Evolutionary conservation across 2,888 invertebrate genomes (phyloP).

Genomic region (Cecidostiba fungosa): DNA sequence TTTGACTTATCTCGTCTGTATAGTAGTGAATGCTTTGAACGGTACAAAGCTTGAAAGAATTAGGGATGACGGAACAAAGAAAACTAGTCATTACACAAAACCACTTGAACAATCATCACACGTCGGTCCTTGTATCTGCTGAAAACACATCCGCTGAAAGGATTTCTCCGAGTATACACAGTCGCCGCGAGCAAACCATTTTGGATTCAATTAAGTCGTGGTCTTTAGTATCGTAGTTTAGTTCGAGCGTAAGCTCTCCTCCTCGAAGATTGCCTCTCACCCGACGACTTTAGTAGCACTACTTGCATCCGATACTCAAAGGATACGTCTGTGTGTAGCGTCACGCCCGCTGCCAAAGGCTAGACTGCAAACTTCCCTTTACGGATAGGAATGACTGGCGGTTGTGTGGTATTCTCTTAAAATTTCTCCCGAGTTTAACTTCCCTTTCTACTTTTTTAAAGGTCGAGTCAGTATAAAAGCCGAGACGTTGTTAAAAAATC

Average conservation of each 20-base stretch:
- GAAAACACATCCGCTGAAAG: constrained; percentile 22
- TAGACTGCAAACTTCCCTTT: constrained; percentile 19
- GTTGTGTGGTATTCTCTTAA: neutral
- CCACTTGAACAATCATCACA: neutral
- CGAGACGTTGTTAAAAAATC: neutral
- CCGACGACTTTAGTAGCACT: constrained; percentile 27
- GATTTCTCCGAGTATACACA: constrained; percentile 1
- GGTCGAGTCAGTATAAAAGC: neutral
- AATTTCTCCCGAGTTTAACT: neutral
- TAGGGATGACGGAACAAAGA: neutral
- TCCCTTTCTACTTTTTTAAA: neutral
- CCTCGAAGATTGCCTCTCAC: constrained; percentile 40
- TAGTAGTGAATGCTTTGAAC: neutral
- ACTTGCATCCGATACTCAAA: constrained; percentile 41
- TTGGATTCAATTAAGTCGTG: constrained; percentile 42
- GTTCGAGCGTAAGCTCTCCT: constrained; percentile 9
- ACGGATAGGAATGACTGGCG: neutral
- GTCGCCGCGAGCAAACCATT: constrained; percentile 32
- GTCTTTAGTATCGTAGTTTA: constrained; percentile 41
- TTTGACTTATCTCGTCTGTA: neutral
- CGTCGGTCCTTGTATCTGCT: neutral
- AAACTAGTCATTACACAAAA: too few relatives aligned
- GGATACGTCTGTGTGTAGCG: constrained; percentile 18
- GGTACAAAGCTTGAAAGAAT: neutral
- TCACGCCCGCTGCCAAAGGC: neutral